Evolutionary conservation across 2,888 invertebrate genomes (phyloP).

Genomic region (Drosophila engyochracea): DNA sequence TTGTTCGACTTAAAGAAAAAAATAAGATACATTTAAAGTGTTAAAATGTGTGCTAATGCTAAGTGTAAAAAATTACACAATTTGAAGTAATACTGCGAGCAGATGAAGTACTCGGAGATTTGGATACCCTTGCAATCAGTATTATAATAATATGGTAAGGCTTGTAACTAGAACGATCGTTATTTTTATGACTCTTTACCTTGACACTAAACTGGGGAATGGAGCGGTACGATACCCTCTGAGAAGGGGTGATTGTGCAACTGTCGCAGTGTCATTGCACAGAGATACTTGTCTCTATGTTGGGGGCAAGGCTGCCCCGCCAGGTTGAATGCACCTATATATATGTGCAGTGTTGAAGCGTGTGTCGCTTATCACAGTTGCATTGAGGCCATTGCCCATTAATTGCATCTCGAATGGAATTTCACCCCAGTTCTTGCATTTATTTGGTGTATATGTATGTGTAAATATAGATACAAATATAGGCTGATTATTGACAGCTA

Average conservation of each 20-base stretch:
- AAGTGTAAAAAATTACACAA: not conserved
- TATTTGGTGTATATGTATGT: slow-evolving; percentile 6
- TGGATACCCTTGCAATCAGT: not conserved
- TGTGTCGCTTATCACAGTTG: slow-evolving; percentile 38
- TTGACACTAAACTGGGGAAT: not conserved
- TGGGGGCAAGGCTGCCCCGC: not conserved
- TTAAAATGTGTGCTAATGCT: not conserved
- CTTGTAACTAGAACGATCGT: not conserved
- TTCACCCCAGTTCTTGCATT: slow-evolving; percentile 25
- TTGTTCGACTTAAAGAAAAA: not conserved
- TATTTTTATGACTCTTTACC: not conserved
- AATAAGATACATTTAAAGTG: not conserved
- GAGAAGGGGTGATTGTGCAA: not conserved
- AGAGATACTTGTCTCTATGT: slow-evolving; percentile 36
- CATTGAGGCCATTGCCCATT: slow-evolving; percentile 42
- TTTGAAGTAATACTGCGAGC: not conserved
- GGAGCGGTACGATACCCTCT: not conserved
- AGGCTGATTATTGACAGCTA: slow-evolving; percentile 20
- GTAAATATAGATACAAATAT: not conserved
- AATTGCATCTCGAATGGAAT: slow-evolving; percentile 14
- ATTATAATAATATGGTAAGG: not conserved
- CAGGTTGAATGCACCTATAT: slow-evolving; percentile 65
- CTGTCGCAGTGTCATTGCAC: not conserved
- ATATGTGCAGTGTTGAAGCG: not conserved
- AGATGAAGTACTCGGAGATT: not conserved